phyloP scores from a whole-genome alignment of 1,140 invertebrate species.

The Apis cerana region DNA sequence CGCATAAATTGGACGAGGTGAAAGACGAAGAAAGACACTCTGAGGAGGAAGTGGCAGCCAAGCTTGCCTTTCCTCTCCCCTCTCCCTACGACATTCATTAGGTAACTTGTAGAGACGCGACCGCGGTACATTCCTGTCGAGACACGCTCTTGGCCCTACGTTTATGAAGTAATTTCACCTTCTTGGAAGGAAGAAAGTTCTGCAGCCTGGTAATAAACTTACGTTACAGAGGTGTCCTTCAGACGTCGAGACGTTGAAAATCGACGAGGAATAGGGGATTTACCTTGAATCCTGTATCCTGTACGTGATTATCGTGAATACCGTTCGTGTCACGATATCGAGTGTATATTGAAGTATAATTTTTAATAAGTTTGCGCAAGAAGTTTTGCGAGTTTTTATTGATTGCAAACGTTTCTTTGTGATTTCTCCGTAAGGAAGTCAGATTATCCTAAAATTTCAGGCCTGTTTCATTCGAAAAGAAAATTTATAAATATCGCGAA shows the following conservation, averaged over 20 bases:
- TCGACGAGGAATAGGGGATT: slow-evolving; percentile 45
- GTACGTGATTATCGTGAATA: no score
- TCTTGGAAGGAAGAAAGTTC: slow-evolving; percentile 58
- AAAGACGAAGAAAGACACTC: slow-evolving; percentile 48
- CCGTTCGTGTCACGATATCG: no score
- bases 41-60: slow-evolving; percentile 22
- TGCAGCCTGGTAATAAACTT: slow-evolving; percentile 61
- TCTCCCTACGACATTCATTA: slow-evolving; percentile 60
- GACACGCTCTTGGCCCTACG: slow-evolving; percentile 49
- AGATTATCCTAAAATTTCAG: no score
- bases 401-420: no score
- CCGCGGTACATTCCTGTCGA: slow-evolving; percentile 52
- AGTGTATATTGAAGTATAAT: no score
- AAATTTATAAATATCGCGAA: no score
- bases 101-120: slow-evolving; percentile 59
- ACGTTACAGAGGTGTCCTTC: slow-evolving; percentile 30
- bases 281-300: no score
- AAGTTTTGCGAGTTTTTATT: no score
- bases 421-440: no score
- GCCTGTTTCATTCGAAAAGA: no score
- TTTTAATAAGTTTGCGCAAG: no score
- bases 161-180: slow-evolving; percentile 65
- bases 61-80: background rate
- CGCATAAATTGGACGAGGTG: slow-evolving; percentile 63
- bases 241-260: slow-evolving; percentile 53